Percentiles rank a stretch among this genome's conserved stretches.
These are phyloP conservation scores for Myotis davidii DNA, from an alignment of 2,113 vertebrate genomes.

Conservation along the genomic window DNA sequence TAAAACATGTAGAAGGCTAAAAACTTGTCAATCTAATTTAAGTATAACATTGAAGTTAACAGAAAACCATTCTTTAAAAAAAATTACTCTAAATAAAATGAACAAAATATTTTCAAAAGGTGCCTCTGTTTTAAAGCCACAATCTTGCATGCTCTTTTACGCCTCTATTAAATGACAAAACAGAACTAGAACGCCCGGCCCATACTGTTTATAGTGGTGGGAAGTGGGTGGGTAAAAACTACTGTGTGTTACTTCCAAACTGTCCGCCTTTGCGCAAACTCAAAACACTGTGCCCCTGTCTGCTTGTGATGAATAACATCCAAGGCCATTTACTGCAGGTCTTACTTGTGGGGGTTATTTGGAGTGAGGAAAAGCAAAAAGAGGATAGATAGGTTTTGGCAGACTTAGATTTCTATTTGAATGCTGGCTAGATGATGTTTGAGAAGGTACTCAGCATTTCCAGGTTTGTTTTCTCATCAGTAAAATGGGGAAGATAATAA, in stretches of 20 bases:
- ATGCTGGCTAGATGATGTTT: neutral
- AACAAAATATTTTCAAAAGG: neutral
- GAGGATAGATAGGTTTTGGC: neutral
- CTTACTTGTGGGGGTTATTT: neutral
- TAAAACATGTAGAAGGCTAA: neutral
- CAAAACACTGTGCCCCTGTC: neutral
- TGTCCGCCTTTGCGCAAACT: neutral
- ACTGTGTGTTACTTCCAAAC: neutral
- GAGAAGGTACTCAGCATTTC: neutral
- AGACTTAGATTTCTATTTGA: neutral
- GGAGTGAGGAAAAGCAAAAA: neutral
- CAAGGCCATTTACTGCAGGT: neutral
- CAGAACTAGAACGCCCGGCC: neutral
- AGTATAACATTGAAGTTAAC: neutral
- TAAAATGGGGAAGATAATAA: neutral
- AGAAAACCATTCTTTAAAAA: constrained; percentile 17
- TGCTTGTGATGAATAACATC: neutral
- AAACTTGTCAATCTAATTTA: neutral
- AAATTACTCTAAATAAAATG: neutral
- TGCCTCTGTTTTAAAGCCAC: neutral
- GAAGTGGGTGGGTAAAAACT: neutral
- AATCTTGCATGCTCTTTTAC: neutral
- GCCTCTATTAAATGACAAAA: neutral
- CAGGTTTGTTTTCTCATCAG: neutral
- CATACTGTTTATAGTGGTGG: neutral